phyloP scores from a whole-genome alignment of 2,888 invertebrate genomes.

The Geophilus truncorum region DNA sequence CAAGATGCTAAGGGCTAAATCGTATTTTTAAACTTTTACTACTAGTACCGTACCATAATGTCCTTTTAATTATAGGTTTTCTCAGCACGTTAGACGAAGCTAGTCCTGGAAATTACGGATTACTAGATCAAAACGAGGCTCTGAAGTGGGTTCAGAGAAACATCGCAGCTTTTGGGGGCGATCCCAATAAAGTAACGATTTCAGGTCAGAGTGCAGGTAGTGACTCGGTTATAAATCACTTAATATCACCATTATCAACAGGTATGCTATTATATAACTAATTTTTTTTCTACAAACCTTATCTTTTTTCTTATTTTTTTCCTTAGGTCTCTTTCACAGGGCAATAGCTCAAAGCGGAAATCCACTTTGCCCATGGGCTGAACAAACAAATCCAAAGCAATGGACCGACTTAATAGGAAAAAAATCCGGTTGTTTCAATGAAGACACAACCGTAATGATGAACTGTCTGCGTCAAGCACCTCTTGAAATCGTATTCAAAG shows the following conservation, averaged over 20 bases:
- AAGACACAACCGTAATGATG: neutral
- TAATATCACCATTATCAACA: neutral
- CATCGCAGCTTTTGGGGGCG: conserved; percentile 21
- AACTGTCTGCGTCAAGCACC: neutral
- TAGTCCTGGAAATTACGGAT: neutral
- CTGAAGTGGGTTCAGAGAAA: conserved; percentile 18
- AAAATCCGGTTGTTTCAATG: neutral
- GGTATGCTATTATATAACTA: too few species aligned
- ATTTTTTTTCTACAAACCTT: too few species aligned
- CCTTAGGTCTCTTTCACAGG: neutral
- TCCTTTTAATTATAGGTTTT: neutral
- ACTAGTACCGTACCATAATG: neutral
- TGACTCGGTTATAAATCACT: neutral
- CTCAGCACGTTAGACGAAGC: neutral
- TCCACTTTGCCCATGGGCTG: neutral
- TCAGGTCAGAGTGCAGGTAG: neutral
- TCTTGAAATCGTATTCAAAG: neutral
- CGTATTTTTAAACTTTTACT: too few species aligned
- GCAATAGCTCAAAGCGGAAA: neutral
- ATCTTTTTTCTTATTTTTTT: neutral
- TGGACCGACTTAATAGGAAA: neutral
- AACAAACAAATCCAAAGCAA: neutral
- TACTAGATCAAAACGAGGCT: neutral
- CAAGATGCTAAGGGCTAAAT: too few species aligned
- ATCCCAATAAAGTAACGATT: neutral